phyloP scores from a whole-genome alignment of 2,888 invertebrate species.

The Drosophila mettleri region DNA sequence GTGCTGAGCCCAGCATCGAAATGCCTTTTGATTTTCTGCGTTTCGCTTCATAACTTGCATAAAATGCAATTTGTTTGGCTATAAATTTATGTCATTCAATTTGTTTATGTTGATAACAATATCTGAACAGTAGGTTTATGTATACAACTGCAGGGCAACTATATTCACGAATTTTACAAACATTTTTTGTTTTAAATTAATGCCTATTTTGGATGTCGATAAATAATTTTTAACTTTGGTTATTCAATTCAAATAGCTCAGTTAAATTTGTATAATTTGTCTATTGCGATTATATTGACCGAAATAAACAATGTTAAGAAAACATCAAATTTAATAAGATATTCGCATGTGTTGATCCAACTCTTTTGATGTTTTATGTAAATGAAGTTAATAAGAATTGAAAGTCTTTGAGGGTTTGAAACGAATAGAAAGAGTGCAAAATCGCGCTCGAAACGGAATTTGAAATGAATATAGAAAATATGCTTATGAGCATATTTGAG shows the following conservation, averaged over 20 bases:
- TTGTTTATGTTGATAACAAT: conserved; percentile 13
- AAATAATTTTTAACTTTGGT: too few species aligned
- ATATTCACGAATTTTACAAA: too few species aligned
- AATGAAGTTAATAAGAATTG: conserved; percentile 53
- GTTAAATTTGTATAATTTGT: too few species aligned
- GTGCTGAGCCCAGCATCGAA: conserved; percentile 8
- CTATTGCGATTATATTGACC: neutral
- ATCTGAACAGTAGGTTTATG: neutral
- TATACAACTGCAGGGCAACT: too few species aligned
- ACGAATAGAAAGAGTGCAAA: conserved; percentile 33
- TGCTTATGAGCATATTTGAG: conserved; percentile 31
- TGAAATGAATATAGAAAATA: conserved; percentile 30
- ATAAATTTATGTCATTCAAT: conserved; percentile 8
- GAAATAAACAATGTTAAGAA: too few species aligned
- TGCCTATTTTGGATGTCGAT: too few species aligned
- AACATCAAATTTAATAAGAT: neutral
- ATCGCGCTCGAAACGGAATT: conserved; percentile 17
- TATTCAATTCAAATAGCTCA: too few species aligned
- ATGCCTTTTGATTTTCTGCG: conserved; percentile 19
- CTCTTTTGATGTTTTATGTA: conserved; percentile 29
- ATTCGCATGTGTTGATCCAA: conserved; percentile 5
- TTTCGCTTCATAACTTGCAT: conserved; percentile 39
- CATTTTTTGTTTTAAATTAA: too few species aligned
- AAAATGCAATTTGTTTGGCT: conserved; percentile 51
- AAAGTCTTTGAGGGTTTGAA: conserved; percentile 56